These are phyloP conservation scores for Eupithecia subumbrata DNA, from an alignment of 2,888 invertebrate genomes.

Conservation along the genomic window DNA sequence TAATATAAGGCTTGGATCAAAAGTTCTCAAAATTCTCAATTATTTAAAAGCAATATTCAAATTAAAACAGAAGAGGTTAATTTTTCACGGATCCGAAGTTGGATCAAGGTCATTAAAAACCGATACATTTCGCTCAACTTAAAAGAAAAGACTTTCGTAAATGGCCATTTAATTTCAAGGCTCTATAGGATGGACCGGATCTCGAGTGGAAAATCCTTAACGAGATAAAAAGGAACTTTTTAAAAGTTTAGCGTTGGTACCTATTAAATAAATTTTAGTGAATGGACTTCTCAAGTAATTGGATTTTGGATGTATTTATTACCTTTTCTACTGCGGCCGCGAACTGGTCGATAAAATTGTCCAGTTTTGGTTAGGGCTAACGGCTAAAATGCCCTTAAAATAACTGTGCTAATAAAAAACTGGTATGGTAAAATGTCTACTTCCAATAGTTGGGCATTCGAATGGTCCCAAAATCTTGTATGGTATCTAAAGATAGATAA, in stretches of 20 bases:
- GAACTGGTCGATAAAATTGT: not conserved
- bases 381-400: not conserved
- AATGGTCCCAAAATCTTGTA: too few relatives aligned
- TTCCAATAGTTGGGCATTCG: too few relatives aligned
- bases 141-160: slow-evolving; percentile 38
- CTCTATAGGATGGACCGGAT: slow-evolving; percentile 31
- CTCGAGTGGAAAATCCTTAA: slow-evolving; percentile 37
- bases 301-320: slow-evolving; percentile 25
- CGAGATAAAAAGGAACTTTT: slow-evolving; percentile 38
- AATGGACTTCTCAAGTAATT: slow-evolving; percentile 35
- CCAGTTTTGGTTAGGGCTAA: not conserved
- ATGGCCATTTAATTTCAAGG: slow-evolving; percentile 43
- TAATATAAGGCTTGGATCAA: not conserved
- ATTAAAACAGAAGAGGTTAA: slow-evolving; percentile 20
- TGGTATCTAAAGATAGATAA: too few relatives aligned
- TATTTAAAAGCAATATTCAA: slow-evolving; percentile 4
- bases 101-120: slow-evolving; percentile 44
- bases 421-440: too few relatives aligned
- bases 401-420: not conserved
- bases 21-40: not conserved
- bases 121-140: slow-evolving; percentile 41
- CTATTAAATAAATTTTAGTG: slow-evolving; percentile 36
- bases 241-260: slow-evolving; percentile 27
- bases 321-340: slow-evolving; percentile 2
- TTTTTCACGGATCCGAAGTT: slow-evolving; percentile 39